These are phyloP conservation scores for Cerceris ruficornis DNA, from an alignment of 2,888 invertebrate genomes.

Conservation along the genomic window DNA sequence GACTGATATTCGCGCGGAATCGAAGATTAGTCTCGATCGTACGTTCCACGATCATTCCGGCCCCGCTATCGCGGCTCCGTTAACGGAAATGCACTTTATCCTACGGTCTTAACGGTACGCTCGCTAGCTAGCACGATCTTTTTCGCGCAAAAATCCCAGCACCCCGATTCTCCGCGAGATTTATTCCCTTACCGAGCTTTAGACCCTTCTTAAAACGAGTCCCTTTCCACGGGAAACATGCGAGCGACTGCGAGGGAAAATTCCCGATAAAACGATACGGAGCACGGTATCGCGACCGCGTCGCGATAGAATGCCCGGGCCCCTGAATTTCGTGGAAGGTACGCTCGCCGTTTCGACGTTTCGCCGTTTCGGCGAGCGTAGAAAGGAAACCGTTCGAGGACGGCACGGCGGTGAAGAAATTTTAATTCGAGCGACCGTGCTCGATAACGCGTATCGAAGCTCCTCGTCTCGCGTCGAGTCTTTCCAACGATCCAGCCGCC, in stretches of 20 bases:
- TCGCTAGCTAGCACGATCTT: too few relatives aligned
- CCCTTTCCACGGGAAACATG: too few relatives aligned
- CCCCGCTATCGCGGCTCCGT: not conserved
- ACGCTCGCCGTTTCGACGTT: constrained; percentile 34
- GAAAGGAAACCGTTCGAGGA: constrained; percentile 51
- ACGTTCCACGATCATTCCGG: not conserved
- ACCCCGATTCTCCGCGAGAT: too few relatives aligned
- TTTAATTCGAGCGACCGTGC: constrained; percentile 66
- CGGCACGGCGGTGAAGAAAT: constrained; percentile 58
- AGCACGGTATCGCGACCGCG: not conserved
- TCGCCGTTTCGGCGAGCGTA: constrained; percentile 39
- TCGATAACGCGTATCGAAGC: constrained; percentile 70
- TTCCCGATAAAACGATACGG: not conserved
- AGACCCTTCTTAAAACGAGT: too few relatives aligned
- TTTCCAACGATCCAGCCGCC: constrained; percentile 50
- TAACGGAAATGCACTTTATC: too few relatives aligned
- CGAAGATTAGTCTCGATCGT: constrained; percentile 49
- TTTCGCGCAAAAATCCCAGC: too few relatives aligned
- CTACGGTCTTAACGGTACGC: too few relatives aligned
- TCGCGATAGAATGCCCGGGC: constrained; percentile 13
- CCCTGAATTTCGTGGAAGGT: constrained; percentile 24
- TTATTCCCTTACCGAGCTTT: too few relatives aligned
- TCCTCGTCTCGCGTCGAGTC: constrained; percentile 61
- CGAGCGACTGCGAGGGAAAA: not conserved
- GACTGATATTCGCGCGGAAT: constrained; percentile 55